Evolutionary conservation across 2,888 invertebrate genomes (phyloP).

Genomic region (Notocelia uddmanniana): DNA sequence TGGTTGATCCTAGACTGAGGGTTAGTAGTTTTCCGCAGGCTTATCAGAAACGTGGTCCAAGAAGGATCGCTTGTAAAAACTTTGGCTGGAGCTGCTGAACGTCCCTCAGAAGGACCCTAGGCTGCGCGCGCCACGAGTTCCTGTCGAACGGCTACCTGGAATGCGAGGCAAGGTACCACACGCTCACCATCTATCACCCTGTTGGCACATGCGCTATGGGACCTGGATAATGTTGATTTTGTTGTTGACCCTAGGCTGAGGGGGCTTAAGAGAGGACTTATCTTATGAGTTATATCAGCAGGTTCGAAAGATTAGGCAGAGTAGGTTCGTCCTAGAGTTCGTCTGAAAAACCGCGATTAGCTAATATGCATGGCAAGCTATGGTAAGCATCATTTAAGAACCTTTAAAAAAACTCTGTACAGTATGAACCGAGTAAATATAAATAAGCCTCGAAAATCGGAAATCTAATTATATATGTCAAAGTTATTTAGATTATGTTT

Average conservation of each 20-base stretch:
- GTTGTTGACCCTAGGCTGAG: conserved; percentile 90
- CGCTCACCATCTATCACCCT: conserved; percentile 93
- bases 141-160: conserved; percentile 91
- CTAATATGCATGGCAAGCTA: too few relatives aligned
- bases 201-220: conserved; percentile 94
- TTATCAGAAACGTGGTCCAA: too few relatives aligned
- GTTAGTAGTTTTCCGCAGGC: background rate
- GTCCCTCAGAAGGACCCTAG: conserved; percentile 88
- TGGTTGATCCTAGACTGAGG: conserved; percentile 86
- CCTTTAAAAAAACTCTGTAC: too few relatives aligned
- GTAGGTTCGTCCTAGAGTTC: too few relatives aligned
- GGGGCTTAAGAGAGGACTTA: too few relatives aligned
- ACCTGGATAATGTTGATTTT: conserved; percentile 80
- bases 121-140: conserved; percentile 87
- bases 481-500: background rate
- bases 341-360: too few relatives aligned
- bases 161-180: conserved; percentile 90
- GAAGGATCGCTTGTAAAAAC: conserved; percentile 90
- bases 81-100: conserved; percentile 85
- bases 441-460: too few relatives aligned
- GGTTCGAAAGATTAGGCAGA: too few relatives aligned
- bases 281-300: too few relatives aligned
- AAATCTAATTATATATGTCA: conserved; percentile 56
- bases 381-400: too few relatives aligned
- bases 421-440: too few relatives aligned